Conservation (phyloP, 2,888 invertebrate genomes). For the Maniola hyperantus region DNA sequence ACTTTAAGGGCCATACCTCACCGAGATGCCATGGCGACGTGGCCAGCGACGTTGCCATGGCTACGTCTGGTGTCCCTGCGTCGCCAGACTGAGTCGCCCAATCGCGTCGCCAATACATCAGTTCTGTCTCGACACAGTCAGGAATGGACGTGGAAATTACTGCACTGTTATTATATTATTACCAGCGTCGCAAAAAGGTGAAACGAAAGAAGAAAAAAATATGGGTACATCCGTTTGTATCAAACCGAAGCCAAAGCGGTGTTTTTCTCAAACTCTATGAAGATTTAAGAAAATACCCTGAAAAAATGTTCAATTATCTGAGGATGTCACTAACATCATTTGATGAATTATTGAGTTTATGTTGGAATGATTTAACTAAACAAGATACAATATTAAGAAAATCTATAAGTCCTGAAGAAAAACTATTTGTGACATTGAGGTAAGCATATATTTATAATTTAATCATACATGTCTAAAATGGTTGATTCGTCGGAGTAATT, state of each 20-base stretch:
- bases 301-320: constrained; percentile 38
- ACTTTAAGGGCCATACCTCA: too few relatives aligned
- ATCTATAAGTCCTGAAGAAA: constrained; percentile 42
- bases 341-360: constrained; percentile 42
- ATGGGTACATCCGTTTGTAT: constrained; percentile 10
- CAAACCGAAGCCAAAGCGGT: too few relatives aligned
- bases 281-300: constrained; percentile 41
- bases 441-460: constrained; percentile 13
- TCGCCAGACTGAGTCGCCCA: constrained; percentile 2
- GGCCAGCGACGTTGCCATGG: too few relatives aligned
- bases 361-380: constrained; percentile 38
- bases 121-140: neutral
- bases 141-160: constrained; percentile 4
- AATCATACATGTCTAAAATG: constrained; percentile 4
- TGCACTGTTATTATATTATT: constrained; percentile 1
- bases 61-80: constrained; percentile 4
- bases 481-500: constrained; percentile 1
- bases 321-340: constrained; percentile 40
- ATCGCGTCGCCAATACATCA: constrained; percentile 4
- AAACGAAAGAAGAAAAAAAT: constrained; percentile 4
- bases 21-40: too few relatives aligned
- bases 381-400: constrained; percentile 43
- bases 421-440: constrained; percentile 40
- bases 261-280: too few relatives aligned
- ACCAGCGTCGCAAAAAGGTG: constrained; percentile 5